phyloP scores from a whole-genome alignment of 1,140 invertebrate species.

The Sminthurinus signatus region DNA sequence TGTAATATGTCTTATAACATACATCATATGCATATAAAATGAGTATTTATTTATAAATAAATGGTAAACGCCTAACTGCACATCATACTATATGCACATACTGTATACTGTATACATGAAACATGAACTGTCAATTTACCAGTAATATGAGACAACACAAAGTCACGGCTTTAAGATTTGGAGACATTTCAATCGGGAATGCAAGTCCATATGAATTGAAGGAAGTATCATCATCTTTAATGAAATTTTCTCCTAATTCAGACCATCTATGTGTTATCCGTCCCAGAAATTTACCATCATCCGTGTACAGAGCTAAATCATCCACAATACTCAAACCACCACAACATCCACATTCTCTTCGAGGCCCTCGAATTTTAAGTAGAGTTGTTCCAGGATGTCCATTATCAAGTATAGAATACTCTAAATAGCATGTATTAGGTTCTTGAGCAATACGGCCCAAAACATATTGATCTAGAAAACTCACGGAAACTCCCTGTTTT shows the following conservation, averaged over 20 bases:
- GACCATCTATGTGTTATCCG: background rate
- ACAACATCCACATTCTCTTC: background rate
- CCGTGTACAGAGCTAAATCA: background rate
- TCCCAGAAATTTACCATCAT: background rate
- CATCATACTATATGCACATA: too few relatives aligned
- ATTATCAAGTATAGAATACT: background rate
- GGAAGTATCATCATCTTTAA: background rate
- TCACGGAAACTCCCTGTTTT: background rate
- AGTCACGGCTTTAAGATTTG: background rate
- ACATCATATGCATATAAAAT: too few relatives aligned
- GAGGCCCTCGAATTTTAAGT: background rate
- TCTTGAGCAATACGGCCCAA: background rate
- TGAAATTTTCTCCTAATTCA: slow-evolving; percentile 4
- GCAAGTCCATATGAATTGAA: background rate
- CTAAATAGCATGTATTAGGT: background rate
- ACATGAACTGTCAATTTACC: background rate
- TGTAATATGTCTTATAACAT: too few relatives aligned
- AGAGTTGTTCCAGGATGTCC: background rate
- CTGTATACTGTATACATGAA: too few relatives aligned
- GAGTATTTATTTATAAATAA: too few relatives aligned
- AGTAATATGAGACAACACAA: background rate
- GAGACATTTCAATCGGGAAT: background rate
- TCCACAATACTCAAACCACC: background rate
- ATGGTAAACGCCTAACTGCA: too few relatives aligned
- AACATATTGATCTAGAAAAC: background rate